Evolutionary conservation across 1,140 invertebrate genomes (phyloP).

Genomic region (Leguminivora glycinivorella): DNA sequence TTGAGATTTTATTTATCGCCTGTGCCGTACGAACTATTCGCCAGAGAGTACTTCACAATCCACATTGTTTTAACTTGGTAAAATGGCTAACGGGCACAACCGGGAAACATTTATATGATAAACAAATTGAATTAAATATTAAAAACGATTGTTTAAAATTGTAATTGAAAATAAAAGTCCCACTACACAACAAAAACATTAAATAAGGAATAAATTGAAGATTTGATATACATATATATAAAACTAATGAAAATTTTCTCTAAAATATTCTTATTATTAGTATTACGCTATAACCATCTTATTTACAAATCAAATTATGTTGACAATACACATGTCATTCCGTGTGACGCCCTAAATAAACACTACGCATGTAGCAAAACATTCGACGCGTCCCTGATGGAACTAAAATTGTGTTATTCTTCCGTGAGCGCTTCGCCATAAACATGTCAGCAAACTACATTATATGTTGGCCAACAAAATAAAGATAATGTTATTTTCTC

Average conservation of each 20-base stretch:
- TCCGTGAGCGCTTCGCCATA: constrained; percentile 44
- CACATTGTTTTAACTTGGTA: constrained; percentile 23
- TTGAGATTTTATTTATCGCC: constrained; percentile 14
- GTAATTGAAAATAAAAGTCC: background rate
- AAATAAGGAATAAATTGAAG: no score
- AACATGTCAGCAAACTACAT: constrained; percentile 50
- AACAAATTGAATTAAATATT: constrained; percentile 6
- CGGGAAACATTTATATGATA: background rate
- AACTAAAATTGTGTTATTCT: constrained; percentile 40
- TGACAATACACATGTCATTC: background rate
- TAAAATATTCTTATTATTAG: no score
- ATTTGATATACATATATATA: no score
- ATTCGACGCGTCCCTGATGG: constrained; percentile 45
- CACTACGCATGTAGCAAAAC: constrained; percentile 32
- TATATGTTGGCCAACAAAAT: constrained; percentile 45
- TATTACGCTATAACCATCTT: no score
- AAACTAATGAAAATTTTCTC: no score
- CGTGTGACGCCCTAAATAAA: constrained; percentile 14
- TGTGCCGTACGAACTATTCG: background rate
- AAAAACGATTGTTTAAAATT: background rate
- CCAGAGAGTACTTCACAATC: constrained; percentile 18
- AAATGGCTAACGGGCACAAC: background rate
- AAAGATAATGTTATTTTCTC: constrained; percentile 36
- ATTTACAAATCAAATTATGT: constrained; percentile 4
- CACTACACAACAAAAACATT: no score